Evolutionary conservation across 1,140 invertebrate species (phyloP), one percentile per base, ranked within the genome.

Genomic region (Megathymus violae): DNA sequence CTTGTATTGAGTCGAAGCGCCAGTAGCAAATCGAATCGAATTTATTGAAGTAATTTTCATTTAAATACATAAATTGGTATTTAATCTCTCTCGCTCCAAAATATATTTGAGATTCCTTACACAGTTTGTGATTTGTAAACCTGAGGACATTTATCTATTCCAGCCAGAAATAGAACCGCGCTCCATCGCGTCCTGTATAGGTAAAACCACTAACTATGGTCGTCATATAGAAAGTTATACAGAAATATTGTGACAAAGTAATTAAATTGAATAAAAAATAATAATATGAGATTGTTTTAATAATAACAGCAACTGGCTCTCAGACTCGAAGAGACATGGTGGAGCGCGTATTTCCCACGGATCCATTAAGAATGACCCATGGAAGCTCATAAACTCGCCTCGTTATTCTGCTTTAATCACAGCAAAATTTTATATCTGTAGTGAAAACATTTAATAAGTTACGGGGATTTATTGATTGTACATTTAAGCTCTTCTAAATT

Each of bases 311-410:
- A 9, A 31, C 27, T 9, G 27, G 27, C 27, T 31, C 27, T 7
- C 9, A 31, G 27, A 9, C 27, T 31, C 4, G 1, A 31, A 38
- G 34, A 14, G 50, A 51, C 34, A 52, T 19, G 17, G 11, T 36
- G 36, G 36, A 41, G 27, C 50, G 36, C 50, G 50, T 36, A 54
- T 54, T 41, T 54, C 50, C 50, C 50, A 54, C 50, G 50, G 50
- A 34, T 11, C 50, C 36, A 41, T 54, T 47, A 40, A 54, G 38
- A 54, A 11, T 54, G 50, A 54, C 50, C 50, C 50, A 41, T 40
- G 40, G 50, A 54, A 41, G 36, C 36, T 19, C 10, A 25, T 11
- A 38, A 22, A 52, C 38, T 47, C 27, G 44, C 44, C 22, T 41
- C 41, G 17, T 36, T 54, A 41, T 36, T 41, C 19, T 7, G 36